Base-by-base conservation (phyloP, 2,113 vertebrate species). In the Cairina moschata region DNA sequence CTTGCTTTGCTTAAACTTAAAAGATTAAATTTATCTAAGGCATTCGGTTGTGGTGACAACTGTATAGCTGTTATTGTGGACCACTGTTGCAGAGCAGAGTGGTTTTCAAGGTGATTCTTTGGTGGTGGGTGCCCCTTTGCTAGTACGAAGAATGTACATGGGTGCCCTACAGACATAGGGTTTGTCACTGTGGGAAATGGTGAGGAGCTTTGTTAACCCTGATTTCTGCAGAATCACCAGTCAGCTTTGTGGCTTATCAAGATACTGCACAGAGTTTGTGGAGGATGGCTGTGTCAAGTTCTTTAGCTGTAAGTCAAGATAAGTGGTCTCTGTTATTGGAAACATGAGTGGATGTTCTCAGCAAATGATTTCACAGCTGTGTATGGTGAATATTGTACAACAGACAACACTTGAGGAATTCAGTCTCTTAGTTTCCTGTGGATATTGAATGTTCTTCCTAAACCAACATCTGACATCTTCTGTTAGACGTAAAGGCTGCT, bases 161-260 rank as follows among this genome's bases (percentile, higher is more conserved):
- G 31, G 22, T 71, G 74, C 62, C 66, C 34, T 78, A 3, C 34
- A 66, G 12, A 55, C 21, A 5, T 2, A 4, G 28, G 2, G 2
- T 13, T 50, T 66, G 38, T 84, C 1, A 1, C 15, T 52, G 15
- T 42, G 8, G 25, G 17, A 63, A 23, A 8, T 38, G 28, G 10
- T 46, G 28, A 66, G 55, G 46, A 55, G 28, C 25, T 79, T 8
- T 29, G 20, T 55, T 42, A 79, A 79, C 48, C 44, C 11, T 25
- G 9, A 36, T 15, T 82, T 93, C 44, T 65, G 62, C 38, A 72
- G 66, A 63, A 36, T 32, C 81, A 31, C 46, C 0, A 0, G 0
- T 69, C 0, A 1, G 17, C 48, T 68, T 48, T 2, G 3, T 50
- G 58, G 34, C n/a, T 75, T 69, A 5, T 14, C 31, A 48, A 48